Conservation (phyloP, 2,113 vertebrate genomes). For the Limanda limanda region DNA sequence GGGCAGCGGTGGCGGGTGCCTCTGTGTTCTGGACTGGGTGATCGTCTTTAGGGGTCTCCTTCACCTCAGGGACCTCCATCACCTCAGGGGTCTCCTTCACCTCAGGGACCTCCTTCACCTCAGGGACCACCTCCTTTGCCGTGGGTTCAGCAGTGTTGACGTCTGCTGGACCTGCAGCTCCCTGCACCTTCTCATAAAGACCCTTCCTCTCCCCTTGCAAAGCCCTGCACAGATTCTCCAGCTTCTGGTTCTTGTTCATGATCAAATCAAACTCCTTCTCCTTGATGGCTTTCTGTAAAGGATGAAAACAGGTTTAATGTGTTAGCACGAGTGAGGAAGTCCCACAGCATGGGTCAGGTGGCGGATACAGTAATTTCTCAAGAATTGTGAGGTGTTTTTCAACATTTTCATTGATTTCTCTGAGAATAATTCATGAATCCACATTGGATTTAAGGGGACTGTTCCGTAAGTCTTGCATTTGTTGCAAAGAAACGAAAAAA, state of each 20-base stretch:
- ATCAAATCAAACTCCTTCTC: constrained; percentile 95
- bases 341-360: too few species aligned
- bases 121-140: constrained; percentile 29
- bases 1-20: background rate
- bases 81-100: background rate
- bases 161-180: constrained; percentile 62
- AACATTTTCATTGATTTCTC: too few species aligned
- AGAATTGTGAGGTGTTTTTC: too few species aligned
- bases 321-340: background rate
- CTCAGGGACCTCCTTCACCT: background rate
- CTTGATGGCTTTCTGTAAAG: constrained; percentile 78
- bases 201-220: constrained; percentile 94
- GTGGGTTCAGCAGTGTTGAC: constrained; percentile 15
- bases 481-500: fast-evolving
- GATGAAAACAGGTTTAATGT: background rate
- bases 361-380: too few species aligned
- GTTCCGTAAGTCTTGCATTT: background rate
- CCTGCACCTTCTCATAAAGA: constrained; percentile 89
- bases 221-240: constrained; percentile 96
- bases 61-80: constrained; percentile 3
- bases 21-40: background rate
- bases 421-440: too few species aligned
- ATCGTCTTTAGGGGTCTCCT: constrained; percentile 19
- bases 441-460: too few species aligned
- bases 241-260: constrained; percentile 90